Evolutionary conservation across 92 coral and sea anemone genomes (phyloP).

Genomic region (Zoanthus sansibaricus): DNA sequence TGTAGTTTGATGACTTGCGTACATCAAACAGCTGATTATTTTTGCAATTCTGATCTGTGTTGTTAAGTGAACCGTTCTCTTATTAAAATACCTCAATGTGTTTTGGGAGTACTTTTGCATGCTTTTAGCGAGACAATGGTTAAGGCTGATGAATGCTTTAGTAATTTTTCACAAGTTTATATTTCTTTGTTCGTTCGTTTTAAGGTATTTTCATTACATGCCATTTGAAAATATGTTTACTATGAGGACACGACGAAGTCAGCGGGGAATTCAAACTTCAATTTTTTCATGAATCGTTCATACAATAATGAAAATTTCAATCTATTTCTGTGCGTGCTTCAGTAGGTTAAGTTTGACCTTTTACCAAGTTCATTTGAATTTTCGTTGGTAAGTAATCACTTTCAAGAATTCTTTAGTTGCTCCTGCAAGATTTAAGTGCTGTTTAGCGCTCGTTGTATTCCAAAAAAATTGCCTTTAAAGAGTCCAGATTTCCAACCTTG

Average conservation of each 20-base stretch:
- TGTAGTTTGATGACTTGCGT: background rate
- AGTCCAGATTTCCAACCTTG: background rate
- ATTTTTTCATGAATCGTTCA: constrained; percentile 4
- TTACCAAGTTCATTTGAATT: constrained; percentile 29
- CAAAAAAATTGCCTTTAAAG: background rate
- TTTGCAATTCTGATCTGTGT: background rate
- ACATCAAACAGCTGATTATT: background rate
- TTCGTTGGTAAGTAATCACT: constrained; percentile 28
- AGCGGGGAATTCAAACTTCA: constrained; percentile 45
- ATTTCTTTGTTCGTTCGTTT: constrained; percentile 19
- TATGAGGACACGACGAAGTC: constrained; percentile 5
- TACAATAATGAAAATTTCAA: background rate
- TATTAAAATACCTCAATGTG: background rate
- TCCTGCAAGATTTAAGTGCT: background rate
- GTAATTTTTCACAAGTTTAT: constrained; percentile 23
- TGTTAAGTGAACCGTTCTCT: background rate
- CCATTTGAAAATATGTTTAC: constrained; percentile 29
- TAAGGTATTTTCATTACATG: constrained; percentile 29
- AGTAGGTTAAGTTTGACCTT: background rate
- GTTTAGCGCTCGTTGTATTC: background rate
- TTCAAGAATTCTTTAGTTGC: background rate
- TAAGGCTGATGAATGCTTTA: background rate
- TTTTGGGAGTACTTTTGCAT: constrained; percentile 20
- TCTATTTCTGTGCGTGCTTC: background rate
- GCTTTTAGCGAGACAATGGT: constrained; percentile 24